Evolutionary conservation across 1,140 invertebrate genomes (phyloP), one percentile per base, ranked within the genome.

Genomic region (Drosophila cardini): DNA sequence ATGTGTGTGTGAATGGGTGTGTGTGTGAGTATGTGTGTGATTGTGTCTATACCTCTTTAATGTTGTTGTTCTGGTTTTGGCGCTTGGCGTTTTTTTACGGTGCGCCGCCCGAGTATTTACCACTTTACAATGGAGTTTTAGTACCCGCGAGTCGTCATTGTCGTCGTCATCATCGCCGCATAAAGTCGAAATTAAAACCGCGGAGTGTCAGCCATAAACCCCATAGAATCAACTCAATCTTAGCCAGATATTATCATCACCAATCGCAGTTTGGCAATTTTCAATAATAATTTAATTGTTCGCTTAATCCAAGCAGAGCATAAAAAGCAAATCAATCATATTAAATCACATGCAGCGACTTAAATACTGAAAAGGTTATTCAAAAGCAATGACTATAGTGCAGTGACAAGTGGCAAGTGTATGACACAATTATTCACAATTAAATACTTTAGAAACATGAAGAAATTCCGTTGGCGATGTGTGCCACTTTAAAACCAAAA

Each of bases 71-170:
- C 84, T 89, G 80, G 84, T 89, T 89, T 89, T 89, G 85, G 85
- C 84, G 84, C 85, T 87, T 89, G 80, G 80, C 74, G 77, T 73
- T 89, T 89, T 26, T 89, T 89, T 89, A 89, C 84, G 80, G 84
- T 89, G 85, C 84, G 80, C 85, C 84, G 85, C 85, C 84, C 80
- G 85, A 89, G 85, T 89, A 89, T 89, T 89, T 89, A 89, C 84
- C 84, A 89, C 84, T 89, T 89, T 89, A 89, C 84, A 89, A 89
- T 89, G 84, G 84, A 84, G 84, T 89, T 89, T 89, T 90, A 89
- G 85, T 89, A 84, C 84, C 85, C 85, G 71, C 74, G 84, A 89
- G 84, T 89, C 84, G 84, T 89, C 84, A 89, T 89, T 89, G 84
- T 89, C 84, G 84, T 84, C 85, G 84, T 89, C 85, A 89, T 89